A percentile compares a stretch with the other conserved stretches of the same genome.
Evolutionary conservation across 2,888 invertebrate genomes (phyloP).

Genomic region (Microdon myrmicae): DNA sequence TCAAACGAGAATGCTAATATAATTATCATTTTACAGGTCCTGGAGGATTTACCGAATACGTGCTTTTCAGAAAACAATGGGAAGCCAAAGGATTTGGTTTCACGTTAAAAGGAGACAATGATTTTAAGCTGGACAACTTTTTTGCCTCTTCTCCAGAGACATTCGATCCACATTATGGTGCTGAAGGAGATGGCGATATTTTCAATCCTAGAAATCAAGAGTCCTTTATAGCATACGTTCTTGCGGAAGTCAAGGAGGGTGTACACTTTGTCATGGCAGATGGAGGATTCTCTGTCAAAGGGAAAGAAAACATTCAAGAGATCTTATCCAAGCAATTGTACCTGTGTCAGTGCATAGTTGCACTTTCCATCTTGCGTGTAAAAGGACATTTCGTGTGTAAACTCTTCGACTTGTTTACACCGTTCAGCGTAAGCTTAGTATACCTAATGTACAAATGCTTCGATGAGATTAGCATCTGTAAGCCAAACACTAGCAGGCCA

Average conservation of each 20-base stretch:
- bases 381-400: slow-evolving; percentile 97
- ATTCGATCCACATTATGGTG: slow-evolving; percentile 93
- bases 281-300: slow-evolving; percentile 96
- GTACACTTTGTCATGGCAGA: slow-evolving; percentile 98
- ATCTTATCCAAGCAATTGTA: slow-evolving; percentile 94
- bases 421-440: slow-evolving; percentile 92
- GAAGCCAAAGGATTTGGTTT: slow-evolving; percentile 95
- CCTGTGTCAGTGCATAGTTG: slow-evolving; percentile 92
- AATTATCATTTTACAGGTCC: slow-evolving; percentile 58
- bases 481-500: slow-evolving; percentile 95
- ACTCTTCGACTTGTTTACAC: slow-evolving; percentile 94
- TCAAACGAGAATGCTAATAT: background rate
- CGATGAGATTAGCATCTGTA: slow-evolving; percentile 85
- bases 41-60: slow-evolving; percentile 81
- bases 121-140: slow-evolving; percentile 89
- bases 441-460: slow-evolving; percentile 94
- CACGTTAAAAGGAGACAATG: slow-evolving; percentile 84
- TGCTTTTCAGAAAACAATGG: slow-evolving; percentile 87
- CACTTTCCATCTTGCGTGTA: slow-evolving; percentile 83
- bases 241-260: slow-evolving; percentile 78
- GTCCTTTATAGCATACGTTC: slow-evolving; percentile 80
- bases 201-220: slow-evolving; percentile 86
- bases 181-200: slow-evolving; percentile 86
- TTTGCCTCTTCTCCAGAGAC: slow-evolving; percentile 86
- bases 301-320: slow-evolving; percentile 95